A percentile compares a stretch with the other conserved stretches of the same genome.
Evolutionary conservation across 2,113 vertebrate species (phyloP).

Genomic region (Myotis yumanensis): DNA sequence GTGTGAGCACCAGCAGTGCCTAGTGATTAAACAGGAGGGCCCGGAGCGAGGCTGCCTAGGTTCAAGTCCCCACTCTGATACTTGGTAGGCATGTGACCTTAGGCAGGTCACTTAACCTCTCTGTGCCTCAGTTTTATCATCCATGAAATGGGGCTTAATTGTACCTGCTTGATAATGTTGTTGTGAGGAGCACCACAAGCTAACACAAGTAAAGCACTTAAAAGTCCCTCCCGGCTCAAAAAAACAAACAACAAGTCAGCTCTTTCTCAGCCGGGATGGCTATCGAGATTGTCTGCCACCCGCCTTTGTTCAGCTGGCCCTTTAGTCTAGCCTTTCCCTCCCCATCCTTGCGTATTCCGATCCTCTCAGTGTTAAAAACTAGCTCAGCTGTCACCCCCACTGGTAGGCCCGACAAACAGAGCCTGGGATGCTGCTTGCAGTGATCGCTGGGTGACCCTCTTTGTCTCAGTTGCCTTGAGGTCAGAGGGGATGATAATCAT

Average conservation of each 20-base stretch:
- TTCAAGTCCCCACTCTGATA: background rate
- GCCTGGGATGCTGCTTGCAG: background rate
- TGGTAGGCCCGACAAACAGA: background rate
- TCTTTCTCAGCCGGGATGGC: background rate
- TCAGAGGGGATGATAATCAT: background rate
- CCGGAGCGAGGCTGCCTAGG: background rate
- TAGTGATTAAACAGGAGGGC: background rate
- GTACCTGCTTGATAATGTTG: background rate
- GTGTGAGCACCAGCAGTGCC: background rate
- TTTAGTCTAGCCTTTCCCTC: background rate
- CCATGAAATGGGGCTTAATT: background rate
- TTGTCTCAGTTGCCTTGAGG: background rate
- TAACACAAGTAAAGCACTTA: too few species aligned
- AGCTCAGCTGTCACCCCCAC: background rate
- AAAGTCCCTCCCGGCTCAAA: background rate
- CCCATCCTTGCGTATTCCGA: background rate
- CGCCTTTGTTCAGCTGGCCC: background rate
- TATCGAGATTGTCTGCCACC: background rate
- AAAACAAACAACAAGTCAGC: background rate
- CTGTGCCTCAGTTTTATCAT: background rate
- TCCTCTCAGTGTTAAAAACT: background rate
- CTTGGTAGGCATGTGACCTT: background rate
- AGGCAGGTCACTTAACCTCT: background rate
- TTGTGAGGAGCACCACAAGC: background rate
- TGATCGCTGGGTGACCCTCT: background rate